These are phyloP conservation scores for Drymodes brunneopygia DNA, from an alignment of 2,113 vertebrate genomes.

Conservation along the genomic window DNA sequence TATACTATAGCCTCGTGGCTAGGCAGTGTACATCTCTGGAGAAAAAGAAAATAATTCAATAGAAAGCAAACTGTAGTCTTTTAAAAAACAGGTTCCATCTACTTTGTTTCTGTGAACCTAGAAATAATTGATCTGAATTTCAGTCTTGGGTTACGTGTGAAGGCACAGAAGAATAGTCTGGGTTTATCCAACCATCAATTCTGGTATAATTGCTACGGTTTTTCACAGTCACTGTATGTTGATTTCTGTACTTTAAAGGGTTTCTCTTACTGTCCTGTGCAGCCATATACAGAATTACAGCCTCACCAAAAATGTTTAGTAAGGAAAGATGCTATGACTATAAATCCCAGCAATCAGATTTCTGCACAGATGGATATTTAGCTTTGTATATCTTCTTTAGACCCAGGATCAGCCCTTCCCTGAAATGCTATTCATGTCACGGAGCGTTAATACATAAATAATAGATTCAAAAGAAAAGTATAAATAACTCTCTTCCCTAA, in stretches of 20 bases:
- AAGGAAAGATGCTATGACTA: background rate
- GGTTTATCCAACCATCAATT: background rate
- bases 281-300: background rate
- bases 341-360: background rate
- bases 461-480: background rate
- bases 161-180: background rate
- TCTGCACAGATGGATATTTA: background rate
- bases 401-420: background rate
- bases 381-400: background rate
- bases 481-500: background rate
- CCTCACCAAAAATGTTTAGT: background rate
- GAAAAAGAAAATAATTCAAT: background rate
- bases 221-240: background rate
- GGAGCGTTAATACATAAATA: background rate
- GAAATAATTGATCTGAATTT: background rate
- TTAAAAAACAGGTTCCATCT: background rate
- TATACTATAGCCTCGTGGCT: rapidly evolving
- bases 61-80: background rate
- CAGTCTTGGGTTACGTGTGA: background rate
- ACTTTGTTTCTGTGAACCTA: background rate
- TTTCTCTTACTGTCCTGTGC: background rate
- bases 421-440: background rate
- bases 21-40: background rate
- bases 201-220: background rate
- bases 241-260: background rate